Conservation (phyloP, 2,888 invertebrate species). For the Ophion ventricosus region DNA sequence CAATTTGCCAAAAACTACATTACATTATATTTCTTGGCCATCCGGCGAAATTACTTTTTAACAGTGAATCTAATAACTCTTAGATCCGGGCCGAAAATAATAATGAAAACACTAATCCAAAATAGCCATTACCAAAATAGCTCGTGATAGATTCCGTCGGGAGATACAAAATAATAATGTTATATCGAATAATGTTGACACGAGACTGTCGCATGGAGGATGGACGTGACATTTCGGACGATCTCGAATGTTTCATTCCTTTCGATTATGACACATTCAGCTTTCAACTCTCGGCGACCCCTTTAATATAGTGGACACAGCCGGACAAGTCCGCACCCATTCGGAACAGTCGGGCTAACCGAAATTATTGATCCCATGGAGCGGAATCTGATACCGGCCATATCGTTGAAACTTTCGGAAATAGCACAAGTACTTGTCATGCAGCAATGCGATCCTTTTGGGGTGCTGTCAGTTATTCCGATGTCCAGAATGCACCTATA, state of each 20-base stretch:
- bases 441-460: background rate
- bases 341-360: background rate
- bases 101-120: background rate
- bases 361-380: background rate
- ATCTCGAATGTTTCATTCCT: background rate
- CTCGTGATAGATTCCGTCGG: background rate
- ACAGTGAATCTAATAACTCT: background rate
- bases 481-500: too few species aligned
- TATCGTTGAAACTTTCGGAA: background rate
- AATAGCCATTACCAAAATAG: constrained; percentile 1
- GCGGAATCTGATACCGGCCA: background rate
- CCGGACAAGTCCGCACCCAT: background rate
- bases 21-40: constrained; percentile 16
- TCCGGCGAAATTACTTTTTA: constrained; percentile 2
- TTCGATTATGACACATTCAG: background rate
- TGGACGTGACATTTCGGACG: background rate
- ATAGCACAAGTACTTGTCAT: background rate
- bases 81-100: background rate
- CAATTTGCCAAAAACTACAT: background rate
- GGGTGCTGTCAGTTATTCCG: too few species aligned
- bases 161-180: background rate
- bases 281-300: background rate
- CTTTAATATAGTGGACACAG: background rate
- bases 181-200: background rate
- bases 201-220: background rate